These are phyloP conservation scores for Lepidotrigona ventralis DNA, from an alignment of 1,140 invertebrate species.

Conservation along the genomic window DNA sequence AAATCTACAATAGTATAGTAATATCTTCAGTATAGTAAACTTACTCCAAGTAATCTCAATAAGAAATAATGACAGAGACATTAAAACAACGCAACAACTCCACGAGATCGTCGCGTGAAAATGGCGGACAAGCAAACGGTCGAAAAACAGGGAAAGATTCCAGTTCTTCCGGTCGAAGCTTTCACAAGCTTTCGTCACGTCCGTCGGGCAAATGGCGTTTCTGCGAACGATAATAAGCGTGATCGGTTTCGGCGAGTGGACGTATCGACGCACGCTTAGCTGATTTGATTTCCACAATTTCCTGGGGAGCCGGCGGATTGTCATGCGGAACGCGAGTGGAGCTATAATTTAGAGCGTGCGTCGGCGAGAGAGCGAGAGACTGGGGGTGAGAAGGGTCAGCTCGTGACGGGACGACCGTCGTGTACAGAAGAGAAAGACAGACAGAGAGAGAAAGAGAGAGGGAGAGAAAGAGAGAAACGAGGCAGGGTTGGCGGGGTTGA, in stretches of 20 bases:
- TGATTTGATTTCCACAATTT: slow-evolving; percentile 61
- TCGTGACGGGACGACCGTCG: background rate
- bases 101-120: too few species aligned
- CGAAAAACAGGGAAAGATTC: too few species aligned
- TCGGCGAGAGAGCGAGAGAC: slow-evolving; percentile 11
- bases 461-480: background rate
- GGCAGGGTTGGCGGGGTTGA: slow-evolving; percentile 7
- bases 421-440: background rate
- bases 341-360: slow-evolving; percentile 56
- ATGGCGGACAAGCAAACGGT: too few species aligned
- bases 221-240: slow-evolving; percentile 45
- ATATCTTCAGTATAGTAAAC: too few species aligned
- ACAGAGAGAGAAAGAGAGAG: background rate
- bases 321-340: slow-evolving; percentile 54
- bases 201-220: slow-evolving; percentile 15
- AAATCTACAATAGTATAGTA: too few species aligned
- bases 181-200: background rate
- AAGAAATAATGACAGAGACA: too few species aligned
- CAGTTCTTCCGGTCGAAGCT: too few species aligned
- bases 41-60: too few species aligned
- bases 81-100: too few species aligned
- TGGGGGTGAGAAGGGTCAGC: background rate
- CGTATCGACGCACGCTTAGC: slow-evolving; percentile 51
- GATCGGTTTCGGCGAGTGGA: background rate
- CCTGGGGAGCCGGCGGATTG: slow-evolving; percentile 45